Evolutionary conservation across 2,797 vertebrate genomes (phyloP).

Genomic region (Paguma larvata): DNA sequence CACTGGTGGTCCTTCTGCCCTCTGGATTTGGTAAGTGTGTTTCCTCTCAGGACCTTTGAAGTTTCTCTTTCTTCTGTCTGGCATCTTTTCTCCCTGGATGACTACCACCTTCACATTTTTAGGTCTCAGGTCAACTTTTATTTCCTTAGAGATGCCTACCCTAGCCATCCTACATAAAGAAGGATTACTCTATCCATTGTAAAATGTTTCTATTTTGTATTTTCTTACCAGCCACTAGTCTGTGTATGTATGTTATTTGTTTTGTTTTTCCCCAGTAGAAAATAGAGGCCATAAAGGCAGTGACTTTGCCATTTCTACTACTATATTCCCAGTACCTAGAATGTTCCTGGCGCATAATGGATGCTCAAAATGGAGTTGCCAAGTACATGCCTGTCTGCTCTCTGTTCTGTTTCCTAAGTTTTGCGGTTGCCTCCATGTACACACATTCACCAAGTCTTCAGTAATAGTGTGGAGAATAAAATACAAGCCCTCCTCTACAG

Average conservation of each 20-base stretch:
- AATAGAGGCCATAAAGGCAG: background rate
- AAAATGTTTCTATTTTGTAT: background rate
- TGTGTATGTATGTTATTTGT: background rate
- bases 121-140: background rate
- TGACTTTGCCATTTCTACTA: background rate
- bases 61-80: background rate
- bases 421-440: background rate
- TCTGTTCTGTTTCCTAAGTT: slow-evolving; percentile 22
- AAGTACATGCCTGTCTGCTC: background rate
- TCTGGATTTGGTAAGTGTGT: background rate
- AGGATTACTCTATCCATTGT: background rate
- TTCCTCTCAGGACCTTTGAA: background rate
- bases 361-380: background rate
- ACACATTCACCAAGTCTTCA: background rate
- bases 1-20: background rate
- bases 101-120: background rate
- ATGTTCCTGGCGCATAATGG: background rate
- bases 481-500: background rate
- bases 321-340: background rate
- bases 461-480: background rate
- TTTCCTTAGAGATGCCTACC: background rate
- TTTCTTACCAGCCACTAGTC: background rate
- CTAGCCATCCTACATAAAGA: background rate
- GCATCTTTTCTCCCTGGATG: background rate
- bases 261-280: background rate